Percentiles rank a stretch among this genome's conserved stretches.
phyloP scores from a whole-genome alignment of 2,888 invertebrate species.

The Drosophila nigritarsus region DNA sequence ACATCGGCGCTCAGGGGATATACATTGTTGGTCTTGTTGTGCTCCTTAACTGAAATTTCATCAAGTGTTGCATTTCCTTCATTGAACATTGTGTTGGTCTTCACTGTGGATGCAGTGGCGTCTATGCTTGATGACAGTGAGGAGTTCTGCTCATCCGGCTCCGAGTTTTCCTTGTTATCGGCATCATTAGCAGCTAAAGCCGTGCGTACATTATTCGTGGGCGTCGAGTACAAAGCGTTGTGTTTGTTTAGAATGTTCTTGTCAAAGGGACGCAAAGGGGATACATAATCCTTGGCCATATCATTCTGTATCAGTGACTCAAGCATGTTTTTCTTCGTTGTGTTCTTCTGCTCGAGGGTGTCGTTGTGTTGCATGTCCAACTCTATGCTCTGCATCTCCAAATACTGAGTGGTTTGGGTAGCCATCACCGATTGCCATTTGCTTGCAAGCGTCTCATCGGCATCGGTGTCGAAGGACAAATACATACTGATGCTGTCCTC shows the following conservation, averaged over 20 bases:
- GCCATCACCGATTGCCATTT: conserved; percentile 69
- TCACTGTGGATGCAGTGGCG: conserved; percentile 61
- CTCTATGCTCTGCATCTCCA: conserved; percentile 46
- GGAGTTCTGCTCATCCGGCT: conserved; percentile 58
- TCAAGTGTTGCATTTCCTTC: conserved; percentile 40
- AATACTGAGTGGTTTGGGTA: conserved; percentile 46
- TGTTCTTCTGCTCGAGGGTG: conserved; percentile 59
- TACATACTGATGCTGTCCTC: conserved; percentile 76
- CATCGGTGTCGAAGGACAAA: conserved; percentile 77
- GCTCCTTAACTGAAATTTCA: conserved; percentile 51
- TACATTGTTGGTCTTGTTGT: conserved; percentile 43
- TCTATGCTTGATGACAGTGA: conserved; percentile 65
- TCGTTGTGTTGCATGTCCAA: conserved; percentile 50
- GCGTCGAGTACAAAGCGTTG: conserved; percentile 80
- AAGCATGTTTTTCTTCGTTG: conserved; percentile 33
- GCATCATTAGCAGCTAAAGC: conserved; percentile 5
- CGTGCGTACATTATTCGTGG: conserved; percentile 59
- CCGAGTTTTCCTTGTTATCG: conserved; percentile 74
- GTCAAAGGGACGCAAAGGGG: conserved; percentile 69
- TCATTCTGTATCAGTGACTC: conserved; percentile 36
- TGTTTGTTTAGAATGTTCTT: conserved; percentile 75
- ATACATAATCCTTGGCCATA: conserved; percentile 34
- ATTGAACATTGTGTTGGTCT: conserved; percentile 55
- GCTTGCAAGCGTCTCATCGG: conserved; percentile 70
- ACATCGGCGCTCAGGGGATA: conserved; percentile 64